Evolutionary conservation across 2,888 invertebrate species (phyloP), one percentile per base, ranked within the genome.

Genomic region (Carabus problematicus): DNA sequence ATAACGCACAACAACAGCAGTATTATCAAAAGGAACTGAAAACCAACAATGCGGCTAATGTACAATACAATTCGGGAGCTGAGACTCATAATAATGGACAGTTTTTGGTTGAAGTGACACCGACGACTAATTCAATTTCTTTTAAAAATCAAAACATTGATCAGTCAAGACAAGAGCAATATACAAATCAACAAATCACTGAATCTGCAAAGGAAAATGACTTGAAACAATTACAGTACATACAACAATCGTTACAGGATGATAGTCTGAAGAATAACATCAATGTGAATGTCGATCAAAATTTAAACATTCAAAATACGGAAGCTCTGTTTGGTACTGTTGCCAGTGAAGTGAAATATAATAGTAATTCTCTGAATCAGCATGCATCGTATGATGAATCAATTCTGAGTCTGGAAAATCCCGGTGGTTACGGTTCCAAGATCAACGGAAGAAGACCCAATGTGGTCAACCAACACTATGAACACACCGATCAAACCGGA

Each of bases 381-480:
- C 52, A 64, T 62, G 56, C 64, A 9, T 14, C 58, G 52, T 71
- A 56, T 19, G 71, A 72, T 66, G 71, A 71, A 41, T 8, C 64
- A 11, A 52, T 59, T 43, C 43, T 70, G 45, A 56, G 56, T 45
- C 18, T 70, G 16, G 69, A 71, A 66, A 71, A 72, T 56, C 67
- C 70, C 41, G 73, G 70, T 14, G 72, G 71, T 43, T 71, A 68
- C 47, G 70, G 71, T 8, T 68, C 71, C 29, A 68, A 61, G 55
- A 49, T 71, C 39, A 59, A 59, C 19, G 58, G 69, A 6, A 71
- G 70, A 43, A 47, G 39, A 49, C 42, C 45, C 9, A 58, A 64
- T 45, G 56, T 18, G 29, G 41, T 18, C 4, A 59, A 18, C 11
- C 16, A 41, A 7, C 43, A 40, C 4, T 29, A 29, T 29, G 61